Percentiles rank a stretch among this genome's conserved stretches.
Evolutionary conservation across 2,797 vertebrate genomes (phyloP).

Genomic region (Enteromius trimaculatus): DNA sequence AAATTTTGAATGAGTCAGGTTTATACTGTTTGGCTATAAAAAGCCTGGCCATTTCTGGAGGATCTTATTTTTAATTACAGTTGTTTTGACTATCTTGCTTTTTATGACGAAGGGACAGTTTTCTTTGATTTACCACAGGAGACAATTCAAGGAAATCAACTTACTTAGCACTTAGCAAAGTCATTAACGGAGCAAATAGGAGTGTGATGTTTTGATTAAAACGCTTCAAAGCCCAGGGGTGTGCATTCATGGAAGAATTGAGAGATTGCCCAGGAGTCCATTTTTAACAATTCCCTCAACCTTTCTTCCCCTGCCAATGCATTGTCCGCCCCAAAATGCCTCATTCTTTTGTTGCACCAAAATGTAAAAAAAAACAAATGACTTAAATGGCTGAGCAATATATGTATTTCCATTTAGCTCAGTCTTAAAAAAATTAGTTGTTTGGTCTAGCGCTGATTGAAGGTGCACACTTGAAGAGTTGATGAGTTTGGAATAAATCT

Average conservation of each 20-base stretch:
- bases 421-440: conserved; percentile 53
- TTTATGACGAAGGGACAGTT: conserved; percentile 7
- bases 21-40: background rate
- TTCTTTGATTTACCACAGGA: conserved; percentile 2
- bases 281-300: conserved; percentile 64
- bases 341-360: conserved; percentile 63
- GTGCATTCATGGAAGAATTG: conserved; percentile 52
- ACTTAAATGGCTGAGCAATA: conserved; percentile 61
- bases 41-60: background rate
- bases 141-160: conserved; percentile 50
- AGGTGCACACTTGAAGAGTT: conserved; percentile 62
- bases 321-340: conserved; percentile 60
- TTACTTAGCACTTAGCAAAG: conserved; percentile 27
- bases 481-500: conserved; percentile 70
- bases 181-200: conserved; percentile 35
- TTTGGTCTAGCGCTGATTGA: conserved; percentile 59
- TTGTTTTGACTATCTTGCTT: conserved; percentile 19
- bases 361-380: conserved; percentile 50
- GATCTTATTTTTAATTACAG: background rate
- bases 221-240: conserved; percentile 55
- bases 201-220: conserved; percentile 40
- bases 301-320: conserved; percentile 65
- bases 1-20: background rate
- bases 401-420: conserved; percentile 63
- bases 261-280: conserved; percentile 60